Evolutionary conservation across 2,113 vertebrate genomes (phyloP), one percentile per base, ranked within the genome.

Genomic region (Rhipidura dahli): DNA sequence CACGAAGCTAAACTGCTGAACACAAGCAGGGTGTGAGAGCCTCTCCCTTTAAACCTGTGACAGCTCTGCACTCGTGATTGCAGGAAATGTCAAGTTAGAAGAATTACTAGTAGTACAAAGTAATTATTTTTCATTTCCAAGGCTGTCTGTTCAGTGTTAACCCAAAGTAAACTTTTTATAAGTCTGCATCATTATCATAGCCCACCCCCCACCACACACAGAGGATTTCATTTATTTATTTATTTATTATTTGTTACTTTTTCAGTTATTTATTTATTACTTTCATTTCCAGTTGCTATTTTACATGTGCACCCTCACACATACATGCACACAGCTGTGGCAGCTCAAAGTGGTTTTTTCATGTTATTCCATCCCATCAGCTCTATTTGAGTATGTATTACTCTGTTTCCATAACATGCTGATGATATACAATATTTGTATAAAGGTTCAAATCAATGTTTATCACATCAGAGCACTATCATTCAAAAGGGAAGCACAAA

Each of bases 371-470:
- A 11, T 47, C 27, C n/a, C 19, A 69, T 71, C 40, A 33, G 26
- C 37, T 83, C 40, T 78, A 7, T 66, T 51, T 84, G 61, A 37
- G 10, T 61, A 37, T 28, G 44, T 28, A 31, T 72, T 90, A 33
- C 68, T 88, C 44, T 83, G 31, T 59, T 96, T 35, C 51, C 39
- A 44, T 81, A 96, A 73, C 33, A 33, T 47, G 50, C 37, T 90
- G 90, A 56, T 89, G 44, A 94, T 78, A 83, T 45, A 81, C 33
- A 71, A 45, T 94, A 90, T 93, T 90, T 78, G 56, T 93, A 73
- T 69, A 73, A 92, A 83, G 33, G 44, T 83, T 94, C 17, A 71
- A 93, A 93, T 93, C 92, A 83, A 93, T 92, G 69, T 88, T 94
- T 94, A 81, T 75, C 64, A 44, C 76, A 87, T 75, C 85, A 85